A percentile compares a stretch with the other conserved stretches of the same genome.
Conservation (phyloP, 2,888 invertebrate genomes). For the Tetrapedia diversipes region DNA sequence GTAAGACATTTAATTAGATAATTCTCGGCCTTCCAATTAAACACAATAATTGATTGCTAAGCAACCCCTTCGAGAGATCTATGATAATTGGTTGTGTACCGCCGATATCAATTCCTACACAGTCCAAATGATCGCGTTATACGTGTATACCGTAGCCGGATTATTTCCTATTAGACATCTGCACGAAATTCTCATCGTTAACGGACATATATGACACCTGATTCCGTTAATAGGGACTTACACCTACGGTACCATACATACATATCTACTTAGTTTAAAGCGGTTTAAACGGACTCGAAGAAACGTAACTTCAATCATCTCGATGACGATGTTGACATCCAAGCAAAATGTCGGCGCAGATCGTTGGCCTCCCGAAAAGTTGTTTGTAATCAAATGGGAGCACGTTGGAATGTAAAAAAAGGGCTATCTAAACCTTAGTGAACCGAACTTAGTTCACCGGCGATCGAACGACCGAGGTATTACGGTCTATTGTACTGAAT, state of each 20-base stretch:
- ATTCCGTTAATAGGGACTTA: too few relatives aligned
- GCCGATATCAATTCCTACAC: background rate
- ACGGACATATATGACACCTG: background rate
- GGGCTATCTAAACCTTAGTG: constrained; percentile 33
- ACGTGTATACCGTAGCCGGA: background rate
- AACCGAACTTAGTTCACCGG: constrained; percentile 18
- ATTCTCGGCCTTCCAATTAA: background rate
- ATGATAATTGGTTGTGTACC: background rate
- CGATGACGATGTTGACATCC: too few relatives aligned
- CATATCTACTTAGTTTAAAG: too few relatives aligned
- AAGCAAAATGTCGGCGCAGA: too few relatives aligned
- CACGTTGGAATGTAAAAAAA: background rate
- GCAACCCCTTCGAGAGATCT: background rate
- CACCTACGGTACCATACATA: background rate
- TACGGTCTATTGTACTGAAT: constrained; percentile 38
- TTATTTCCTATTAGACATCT: background rate
- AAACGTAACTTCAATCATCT: too few relatives aligned
- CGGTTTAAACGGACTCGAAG: too few relatives aligned
- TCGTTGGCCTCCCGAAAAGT: too few relatives aligned
- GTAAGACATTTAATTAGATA: background rate
- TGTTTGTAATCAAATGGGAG: background rate
- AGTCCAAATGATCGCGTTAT: background rate
- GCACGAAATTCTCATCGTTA: constrained; percentile 5
- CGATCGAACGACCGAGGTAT: constrained; percentile 22
- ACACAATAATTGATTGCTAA: background rate